phyloP scores from a whole-genome alignment of 92 coral and sea anemone species.

The Umimayanthus kanabou region DNA sequence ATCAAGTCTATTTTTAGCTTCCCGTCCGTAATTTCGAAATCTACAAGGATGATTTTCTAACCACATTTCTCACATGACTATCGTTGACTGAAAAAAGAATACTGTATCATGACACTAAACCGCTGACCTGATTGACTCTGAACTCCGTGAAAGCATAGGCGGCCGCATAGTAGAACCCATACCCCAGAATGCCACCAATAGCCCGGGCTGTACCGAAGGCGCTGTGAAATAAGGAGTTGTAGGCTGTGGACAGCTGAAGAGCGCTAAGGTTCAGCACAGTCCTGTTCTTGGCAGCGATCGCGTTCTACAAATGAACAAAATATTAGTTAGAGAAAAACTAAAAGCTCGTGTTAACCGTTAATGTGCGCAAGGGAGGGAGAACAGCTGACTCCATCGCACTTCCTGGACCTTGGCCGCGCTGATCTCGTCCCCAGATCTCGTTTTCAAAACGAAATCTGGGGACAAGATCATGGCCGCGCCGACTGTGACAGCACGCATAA shows the following conservation, averaged over 20 bases:
- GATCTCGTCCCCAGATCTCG: too few species aligned
- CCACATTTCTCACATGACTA: neutral
- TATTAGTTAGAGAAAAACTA: neutral
- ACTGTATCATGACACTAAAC: neutral
- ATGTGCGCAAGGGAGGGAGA: too few species aligned
- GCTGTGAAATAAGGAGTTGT: conserved; percentile 12
- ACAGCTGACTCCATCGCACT: too few species aligned
- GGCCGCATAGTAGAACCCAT: conserved; percentile 26
- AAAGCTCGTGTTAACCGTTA: too few species aligned
- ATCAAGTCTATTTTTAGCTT: too few species aligned
- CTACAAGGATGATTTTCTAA: too few species aligned
- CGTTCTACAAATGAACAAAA: conserved; percentile 7
- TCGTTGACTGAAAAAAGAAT: neutral
- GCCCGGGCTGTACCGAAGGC: conserved; percentile 13
- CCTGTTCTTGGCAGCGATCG: conserved; percentile 16
- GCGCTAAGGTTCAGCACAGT: conserved; percentile 3
- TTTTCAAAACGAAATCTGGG: too few species aligned
- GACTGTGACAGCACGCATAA: too few species aligned
- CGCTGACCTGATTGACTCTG: conserved; percentile 21
- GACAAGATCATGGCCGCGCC: too few species aligned
- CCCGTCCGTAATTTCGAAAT: too few species aligned
- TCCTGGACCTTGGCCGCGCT: too few species aligned
- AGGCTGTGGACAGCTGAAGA: neutral
- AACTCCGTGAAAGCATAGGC: conserved; percentile 14
- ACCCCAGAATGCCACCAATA: conserved; percentile 18